phyloP scores from a whole-genome alignment of 1,140 invertebrate genomes.

The Apocrypta bakeri region DNA sequence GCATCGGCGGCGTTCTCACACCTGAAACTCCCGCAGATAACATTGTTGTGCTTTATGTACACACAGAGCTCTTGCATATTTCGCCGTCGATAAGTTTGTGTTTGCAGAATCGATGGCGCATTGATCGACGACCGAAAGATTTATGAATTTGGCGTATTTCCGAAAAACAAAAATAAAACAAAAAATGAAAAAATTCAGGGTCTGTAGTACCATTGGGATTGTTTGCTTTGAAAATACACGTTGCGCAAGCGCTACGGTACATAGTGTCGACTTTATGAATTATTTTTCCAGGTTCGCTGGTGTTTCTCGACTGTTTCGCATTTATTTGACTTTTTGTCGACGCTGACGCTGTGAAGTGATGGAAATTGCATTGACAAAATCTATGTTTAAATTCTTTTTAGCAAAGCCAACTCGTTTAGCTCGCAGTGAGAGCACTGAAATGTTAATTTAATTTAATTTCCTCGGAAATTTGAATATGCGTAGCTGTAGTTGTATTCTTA shows the following conservation, averaged over 20 bases:
- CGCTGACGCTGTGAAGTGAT: too few species aligned
- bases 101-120: not conserved
- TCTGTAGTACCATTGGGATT: not conserved
- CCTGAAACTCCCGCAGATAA: not conserved
- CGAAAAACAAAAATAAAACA: not conserved
- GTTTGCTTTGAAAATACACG: constrained; percentile 3
- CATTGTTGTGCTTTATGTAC: constrained; percentile 13
- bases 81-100: constrained; percentile 10
- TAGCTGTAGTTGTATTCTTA: too few species aligned
- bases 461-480: too few species aligned
- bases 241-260: not conserved
- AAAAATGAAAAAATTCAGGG: not conserved
- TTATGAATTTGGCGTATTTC: not conserved
- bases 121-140: not conserved
- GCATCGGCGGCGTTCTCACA: not conserved
- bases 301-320: not conserved
- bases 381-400: too few species aligned
- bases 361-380: too few species aligned
- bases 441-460: too few species aligned
- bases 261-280: not conserved
- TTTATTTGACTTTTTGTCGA: not conserved
- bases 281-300: not conserved
- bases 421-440: too few species aligned
- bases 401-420: too few species aligned
- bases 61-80: constrained; percentile 1